Evolutionary conservation across 2,797 vertebrate species (phyloP).

Genomic region (Sebastes dallii): DNA sequence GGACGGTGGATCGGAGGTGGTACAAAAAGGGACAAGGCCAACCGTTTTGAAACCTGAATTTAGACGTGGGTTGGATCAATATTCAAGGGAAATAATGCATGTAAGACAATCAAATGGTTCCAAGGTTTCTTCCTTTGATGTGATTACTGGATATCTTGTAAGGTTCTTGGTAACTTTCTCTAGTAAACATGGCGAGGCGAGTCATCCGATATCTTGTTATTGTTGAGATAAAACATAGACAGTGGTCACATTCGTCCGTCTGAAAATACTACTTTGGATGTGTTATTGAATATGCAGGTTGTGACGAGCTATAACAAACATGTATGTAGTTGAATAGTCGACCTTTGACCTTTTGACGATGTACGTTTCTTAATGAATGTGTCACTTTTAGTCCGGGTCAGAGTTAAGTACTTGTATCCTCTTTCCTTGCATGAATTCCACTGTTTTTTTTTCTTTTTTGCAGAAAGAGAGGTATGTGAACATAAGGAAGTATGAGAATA

Average conservation of each 20-base stretch:
- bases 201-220: slow-evolving; percentile 42
- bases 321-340: slow-evolving; percentile 61
- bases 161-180: slow-evolving; percentile 47
- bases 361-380: slow-evolving; percentile 59
- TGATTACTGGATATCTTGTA: slow-evolving; percentile 36
- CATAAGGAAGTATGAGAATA: slow-evolving; percentile 50
- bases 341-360: slow-evolving; percentile 52
- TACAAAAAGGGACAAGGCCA: slow-evolving; percentile 32
- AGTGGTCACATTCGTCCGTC: slow-evolving; percentile 45
- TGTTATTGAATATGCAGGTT: slow-evolving; percentile 66
- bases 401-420: slow-evolving; percentile 60
- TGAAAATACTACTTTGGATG: slow-evolving; percentile 55
- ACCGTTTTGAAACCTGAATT: slow-evolving; percentile 6
- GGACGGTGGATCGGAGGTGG: slow-evolving; percentile 27
- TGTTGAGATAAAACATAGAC: slow-evolving; percentile 33
- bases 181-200: slow-evolving; percentile 39
- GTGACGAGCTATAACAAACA: slow-evolving; percentile 57
- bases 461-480: slow-evolving; percentile 53
- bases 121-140: slow-evolving; percentile 52
- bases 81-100: slow-evolving; percentile 60
- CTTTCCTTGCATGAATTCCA: slow-evolving; percentile 71
- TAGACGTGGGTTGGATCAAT: slow-evolving; percentile 17
- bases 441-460: slow-evolving; percentile 35
- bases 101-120: slow-evolving; percentile 76
- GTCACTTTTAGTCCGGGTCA: slow-evolving; percentile 66